A percentile compares a stretch with the other conserved stretches of the same genome.
These are phyloP conservation scores for Peromyscus californicus DNA, from an alignment of 2,113 vertebrate species.

Conservation along the genomic window DNA sequence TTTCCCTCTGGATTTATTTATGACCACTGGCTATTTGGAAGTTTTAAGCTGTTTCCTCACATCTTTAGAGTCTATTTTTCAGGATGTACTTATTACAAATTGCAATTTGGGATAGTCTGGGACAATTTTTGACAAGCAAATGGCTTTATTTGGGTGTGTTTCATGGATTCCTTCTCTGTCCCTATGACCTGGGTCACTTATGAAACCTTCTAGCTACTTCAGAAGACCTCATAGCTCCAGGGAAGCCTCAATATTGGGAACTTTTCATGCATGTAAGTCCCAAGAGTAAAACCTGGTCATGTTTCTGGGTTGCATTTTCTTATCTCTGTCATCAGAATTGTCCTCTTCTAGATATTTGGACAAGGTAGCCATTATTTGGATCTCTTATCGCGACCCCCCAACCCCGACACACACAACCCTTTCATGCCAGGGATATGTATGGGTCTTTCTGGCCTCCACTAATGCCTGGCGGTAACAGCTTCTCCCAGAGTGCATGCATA, in stretches of 20 bases:
- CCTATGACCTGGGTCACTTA: not conserved
- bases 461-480: conserved; percentile 53
- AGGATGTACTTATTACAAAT: not conserved
- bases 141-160: not conserved
- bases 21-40: not conserved
- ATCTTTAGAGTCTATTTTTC: not conserved
- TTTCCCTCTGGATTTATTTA: not conserved
- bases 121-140: not conserved
- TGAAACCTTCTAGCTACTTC: not conserved
- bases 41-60: not conserved
- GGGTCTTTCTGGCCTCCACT: not conserved
- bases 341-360: conserved; percentile 40
- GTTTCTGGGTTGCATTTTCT: conserved; percentile 47
- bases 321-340: conserved; percentile 15
- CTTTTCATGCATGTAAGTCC: not conserved
- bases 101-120: conserved; percentile 49
- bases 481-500: conserved; percentile 43
- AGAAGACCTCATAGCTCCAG: not conserved
- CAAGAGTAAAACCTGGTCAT: not conserved
- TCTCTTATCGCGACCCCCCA: not conserved
- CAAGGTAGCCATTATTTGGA: conserved; percentile 42
- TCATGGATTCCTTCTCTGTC: not conserved
- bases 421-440: conserved; percentile 22
- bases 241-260: not conserved
- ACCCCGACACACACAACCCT: not conserved